phyloP scores from a whole-genome alignment of 2,113 vertebrate genomes.

The Mionectes macconnelli region DNA sequence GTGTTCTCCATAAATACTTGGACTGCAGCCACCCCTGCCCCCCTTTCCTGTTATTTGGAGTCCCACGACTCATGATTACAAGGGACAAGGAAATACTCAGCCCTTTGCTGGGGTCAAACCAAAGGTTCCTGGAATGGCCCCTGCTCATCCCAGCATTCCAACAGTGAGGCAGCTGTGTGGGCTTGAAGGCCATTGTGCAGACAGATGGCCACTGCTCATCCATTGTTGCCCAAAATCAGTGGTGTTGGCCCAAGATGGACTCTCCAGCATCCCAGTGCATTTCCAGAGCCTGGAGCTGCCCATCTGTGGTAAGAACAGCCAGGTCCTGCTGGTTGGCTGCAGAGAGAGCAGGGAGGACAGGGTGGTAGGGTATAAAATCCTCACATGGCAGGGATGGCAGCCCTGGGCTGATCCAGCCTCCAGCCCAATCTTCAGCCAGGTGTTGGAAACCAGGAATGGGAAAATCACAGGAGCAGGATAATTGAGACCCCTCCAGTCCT shows the following conservation, averaged over 20 bases:
- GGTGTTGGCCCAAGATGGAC: rapidly evolving
- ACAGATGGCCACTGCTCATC: neutral
- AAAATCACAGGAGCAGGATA: neutral
- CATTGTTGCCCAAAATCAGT: neutral
- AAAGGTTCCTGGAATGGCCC: neutral
- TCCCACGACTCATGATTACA: rapidly evolving
- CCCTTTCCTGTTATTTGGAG: too few species aligned
- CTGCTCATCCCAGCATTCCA: neutral
- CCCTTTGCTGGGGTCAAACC: neutral
- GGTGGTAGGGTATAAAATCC: neutral
- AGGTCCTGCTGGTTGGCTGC: neutral
- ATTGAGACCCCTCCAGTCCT: neutral
- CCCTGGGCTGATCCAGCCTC: neutral
- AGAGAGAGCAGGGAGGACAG: neutral
- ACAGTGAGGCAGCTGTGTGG: neutral
- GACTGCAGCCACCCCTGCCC: neutral
- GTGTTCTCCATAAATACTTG: neutral
- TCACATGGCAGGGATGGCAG: rapidly evolving
- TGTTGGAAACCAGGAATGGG: neutral
- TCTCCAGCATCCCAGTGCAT: neutral
- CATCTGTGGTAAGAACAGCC: neutral
- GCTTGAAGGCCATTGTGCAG: neutral
- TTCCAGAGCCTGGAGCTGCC: neutral
- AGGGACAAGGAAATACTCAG: neutral
- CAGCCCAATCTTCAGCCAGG: neutral